Evolutionary conservation across 2,888 invertebrate species (phyloP).

Genomic region (Leptopilina myrica): DNA sequence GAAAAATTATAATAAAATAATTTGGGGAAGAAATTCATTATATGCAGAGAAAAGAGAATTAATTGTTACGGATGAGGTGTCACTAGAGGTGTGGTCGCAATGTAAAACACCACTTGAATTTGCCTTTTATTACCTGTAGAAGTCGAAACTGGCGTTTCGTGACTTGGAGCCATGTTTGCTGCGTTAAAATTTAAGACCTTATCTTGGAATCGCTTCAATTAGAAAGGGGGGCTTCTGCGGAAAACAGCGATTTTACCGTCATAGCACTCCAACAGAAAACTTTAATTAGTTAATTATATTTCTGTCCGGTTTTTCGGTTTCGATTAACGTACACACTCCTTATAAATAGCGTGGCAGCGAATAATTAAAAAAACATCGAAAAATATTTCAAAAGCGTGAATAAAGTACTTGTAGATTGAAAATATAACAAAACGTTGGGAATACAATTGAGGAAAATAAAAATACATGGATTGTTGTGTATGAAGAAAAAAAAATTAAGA

Average conservation of each 20-base stretch:
- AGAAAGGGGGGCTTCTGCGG: slow-evolving; percentile 53
- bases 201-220: slow-evolving; percentile 65
- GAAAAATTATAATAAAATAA: too few species aligned
- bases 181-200: slow-evolving; percentile 67
- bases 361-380: slow-evolving; percentile 22
- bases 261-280: slow-evolving; percentile 55
- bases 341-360: slow-evolving; percentile 2
- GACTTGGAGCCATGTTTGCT: slow-evolving; percentile 64
- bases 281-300: slow-evolving; percentile 66
- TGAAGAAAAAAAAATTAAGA: neutral
- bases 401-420: too few species aligned
- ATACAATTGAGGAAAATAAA: slow-evolving; percentile 5
- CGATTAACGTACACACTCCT: neutral
- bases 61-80: neutral
- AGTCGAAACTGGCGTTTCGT: slow-evolving; percentile 56
- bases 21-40: neutral
- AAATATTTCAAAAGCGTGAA: neutral
- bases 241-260: slow-evolving; percentile 64
- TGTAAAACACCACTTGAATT: slow-evolving; percentile 39
- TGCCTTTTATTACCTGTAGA: slow-evolving; percentile 32
- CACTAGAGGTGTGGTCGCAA: slow-evolving; percentile 16
- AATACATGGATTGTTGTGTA: neutral
- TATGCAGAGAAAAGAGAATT: neutral
- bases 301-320: slow-evolving; percentile 12
- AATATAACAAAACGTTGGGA: neutral